Percentiles rank a stretch among this genome's conserved stretches.
Evolutionary conservation across 2,113 vertebrate species (phyloP).

Genomic region (Colossoma macropomum): DNA sequence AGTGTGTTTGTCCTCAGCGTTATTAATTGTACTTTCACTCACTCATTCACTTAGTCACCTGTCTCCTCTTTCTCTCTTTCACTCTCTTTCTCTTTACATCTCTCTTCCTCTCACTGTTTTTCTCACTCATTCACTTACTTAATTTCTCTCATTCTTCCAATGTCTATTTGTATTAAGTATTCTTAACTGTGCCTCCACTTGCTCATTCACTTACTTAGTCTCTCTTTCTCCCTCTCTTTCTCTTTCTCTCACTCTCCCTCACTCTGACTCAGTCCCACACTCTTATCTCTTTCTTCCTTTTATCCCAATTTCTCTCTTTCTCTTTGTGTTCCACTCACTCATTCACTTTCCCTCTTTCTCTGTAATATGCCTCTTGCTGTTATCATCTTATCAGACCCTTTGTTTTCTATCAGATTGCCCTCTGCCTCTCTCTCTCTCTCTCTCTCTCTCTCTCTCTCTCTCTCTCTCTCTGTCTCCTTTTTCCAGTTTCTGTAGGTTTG

Average conservation of each 20-base stretch:
- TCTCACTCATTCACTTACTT: too few species aligned
- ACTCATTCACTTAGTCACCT: too few species aligned
- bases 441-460: background rate
- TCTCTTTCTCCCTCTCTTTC: too few species aligned
- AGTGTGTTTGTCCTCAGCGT: background rate
- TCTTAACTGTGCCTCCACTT: too few species aligned
- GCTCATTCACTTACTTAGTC: too few species aligned
- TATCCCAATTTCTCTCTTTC: background rate
- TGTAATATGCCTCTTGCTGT: too few species aligned
- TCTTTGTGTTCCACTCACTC: constrained; percentile 3
- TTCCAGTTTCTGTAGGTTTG: background rate
- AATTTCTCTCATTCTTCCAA: too few species aligned
- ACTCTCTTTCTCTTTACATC: too few species aligned
- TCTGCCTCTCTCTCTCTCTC: constrained; percentile 15
- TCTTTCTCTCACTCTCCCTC: background rate
- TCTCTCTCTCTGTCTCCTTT: background rate
- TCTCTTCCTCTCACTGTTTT: too few species aligned
- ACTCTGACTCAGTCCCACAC: background rate
- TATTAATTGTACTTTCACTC: background rate
- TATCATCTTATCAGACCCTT: too few species aligned
- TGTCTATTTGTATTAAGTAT: too few species aligned
- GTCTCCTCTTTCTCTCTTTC: too few species aligned
- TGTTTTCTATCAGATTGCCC: background rate
- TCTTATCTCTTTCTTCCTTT: background rate
- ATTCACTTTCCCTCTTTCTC: background rate